phyloP scores from a whole-genome alignment of 2,888 invertebrate species.

The Callyntrura sp. region DNA sequence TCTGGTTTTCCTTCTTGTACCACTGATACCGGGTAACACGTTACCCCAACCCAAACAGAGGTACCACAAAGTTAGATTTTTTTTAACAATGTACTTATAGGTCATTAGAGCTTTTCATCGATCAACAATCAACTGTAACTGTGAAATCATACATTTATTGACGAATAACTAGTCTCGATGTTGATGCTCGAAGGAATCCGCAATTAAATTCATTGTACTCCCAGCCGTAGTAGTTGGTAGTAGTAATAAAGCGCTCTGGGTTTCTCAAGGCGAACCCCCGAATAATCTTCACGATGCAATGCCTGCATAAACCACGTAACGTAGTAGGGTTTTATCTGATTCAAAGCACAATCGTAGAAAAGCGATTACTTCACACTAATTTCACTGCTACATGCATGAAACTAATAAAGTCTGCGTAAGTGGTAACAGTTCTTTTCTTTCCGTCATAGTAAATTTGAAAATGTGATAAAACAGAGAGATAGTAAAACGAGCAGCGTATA shows the following conservation, averaged over 20 bases:
- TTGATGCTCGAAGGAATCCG: too few species aligned
- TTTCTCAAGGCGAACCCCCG: not conserved
- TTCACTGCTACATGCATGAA: slow-evolving; percentile 31
- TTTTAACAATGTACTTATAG: not conserved
- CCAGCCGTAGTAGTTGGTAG: too few species aligned
- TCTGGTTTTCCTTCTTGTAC: too few species aligned
- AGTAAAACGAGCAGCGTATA: slow-evolving; percentile 35
- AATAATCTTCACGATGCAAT: not conserved
- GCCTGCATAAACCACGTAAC: not conserved
- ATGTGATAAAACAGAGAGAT: slow-evolving; percentile 63
- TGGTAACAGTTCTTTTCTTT: slow-evolving; percentile 58
- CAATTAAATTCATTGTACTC: too few species aligned
- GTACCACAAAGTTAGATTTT: too few species aligned
- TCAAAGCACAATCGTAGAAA: slow-evolving; percentile 38
- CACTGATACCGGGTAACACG: too few species aligned
- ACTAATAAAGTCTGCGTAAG: slow-evolving; percentile 13
- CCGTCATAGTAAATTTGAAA: slow-evolving; percentile 58
- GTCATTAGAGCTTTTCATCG: slow-evolving; percentile 31
- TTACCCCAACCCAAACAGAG: too few species aligned
- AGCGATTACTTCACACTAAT: slow-evolving; percentile 59
- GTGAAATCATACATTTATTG: slow-evolving; percentile 2
- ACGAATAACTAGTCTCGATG: not conserved
- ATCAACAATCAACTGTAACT: slow-evolving; percentile 7
- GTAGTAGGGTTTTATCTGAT: slow-evolving; percentile 26
- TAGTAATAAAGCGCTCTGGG: not conserved